These are phyloP conservation scores for Pangasius macronema DNA, from an alignment of 2,797 vertebrate species.

Conservation along the genomic window DNA sequence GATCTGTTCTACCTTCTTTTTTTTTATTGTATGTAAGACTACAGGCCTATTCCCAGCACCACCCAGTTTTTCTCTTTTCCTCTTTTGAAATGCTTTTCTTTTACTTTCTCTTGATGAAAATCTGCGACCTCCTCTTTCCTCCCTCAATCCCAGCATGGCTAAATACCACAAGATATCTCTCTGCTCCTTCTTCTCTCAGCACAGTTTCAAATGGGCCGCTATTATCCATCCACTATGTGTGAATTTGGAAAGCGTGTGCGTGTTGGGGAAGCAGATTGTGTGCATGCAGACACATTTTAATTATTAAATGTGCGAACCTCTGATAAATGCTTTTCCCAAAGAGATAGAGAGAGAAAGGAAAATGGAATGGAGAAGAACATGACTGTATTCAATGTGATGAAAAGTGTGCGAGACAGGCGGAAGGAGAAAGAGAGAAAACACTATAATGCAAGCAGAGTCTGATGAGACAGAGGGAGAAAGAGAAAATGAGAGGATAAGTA, in stretches of 20 bases:
- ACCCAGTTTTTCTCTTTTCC: slow-evolving; percentile 2
- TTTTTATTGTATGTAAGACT: background rate
- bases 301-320: slow-evolving; percentile 20
- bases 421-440: slow-evolving; percentile 12
- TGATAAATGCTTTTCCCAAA: slow-evolving; percentile 28
- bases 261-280: slow-evolving; percentile 19
- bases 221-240: slow-evolving; percentile 24
- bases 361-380: background rate
- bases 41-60: background rate
- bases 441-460: slow-evolving; percentile 30
- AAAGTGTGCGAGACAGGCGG: slow-evolving; percentile 24
- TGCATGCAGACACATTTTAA: slow-evolving; percentile 22
- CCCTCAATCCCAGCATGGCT: slow-evolving; percentile 23
- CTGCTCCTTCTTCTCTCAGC: slow-evolving; percentile 20
- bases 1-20: background rate
- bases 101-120: slow-evolving; percentile 22
- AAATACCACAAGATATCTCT: slow-evolving; percentile 20
- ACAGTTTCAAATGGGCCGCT: background rate
- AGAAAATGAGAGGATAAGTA: slow-evolving; percentile 35
- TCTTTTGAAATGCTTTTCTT: slow-evolving; percentile 25
- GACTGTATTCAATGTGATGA: slow-evolving; percentile 3
- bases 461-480: background rate
- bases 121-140: slow-evolving; percentile 41
- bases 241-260: slow-evolving; percentile 5
- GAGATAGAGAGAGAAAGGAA: background rate